Base-by-base conservation (phyloP, 2,113 vertebrate species). In the Mormoops blainvillei region DNA sequence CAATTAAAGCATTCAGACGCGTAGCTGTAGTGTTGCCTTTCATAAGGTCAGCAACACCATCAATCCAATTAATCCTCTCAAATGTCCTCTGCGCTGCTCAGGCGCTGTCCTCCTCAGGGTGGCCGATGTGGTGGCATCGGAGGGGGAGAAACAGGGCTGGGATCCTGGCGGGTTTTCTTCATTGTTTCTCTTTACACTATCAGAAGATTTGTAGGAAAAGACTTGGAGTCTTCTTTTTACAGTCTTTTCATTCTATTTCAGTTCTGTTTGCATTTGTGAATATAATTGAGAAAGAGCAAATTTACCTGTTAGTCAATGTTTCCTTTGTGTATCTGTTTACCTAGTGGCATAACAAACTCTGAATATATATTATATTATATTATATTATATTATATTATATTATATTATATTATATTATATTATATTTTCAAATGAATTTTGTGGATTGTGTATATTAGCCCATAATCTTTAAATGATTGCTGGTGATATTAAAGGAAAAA, bases 1-100 rank as follows among this genome's bases (percentile, higher is more conserved):
- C 95, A 97, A 95, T 96, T 98, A 97, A 97, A 88, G 94, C 93
- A 65, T 97, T 97, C 65, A 97, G 96, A 94, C 67, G 80, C n/a
- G 87, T 74, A 97, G 33, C 63, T 93, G 65, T 67, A 98, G 96
- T 92, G 56, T 87, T 96, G 68, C 91, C 9, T 97, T 97, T 84
- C 63, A 68, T 86, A 77, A 97, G 80, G 92, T 97, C 96, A 97
- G 70, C 36, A 89, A 63, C 50, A 61, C 31, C 36, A 71, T 54
- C 52, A 95, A 82, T 94, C 97, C 92, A 97, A 92, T 97, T 95
- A 96, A 97, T 96, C 48, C 22, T 95, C 88, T 96, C 67, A 85
- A 70, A 83, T 89, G 52, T 83, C 65, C 22, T 93, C 41, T 93
- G 2, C 11, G 10, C 70, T 97, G 91, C 81, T 90, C 97, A 91